phyloP scores from a whole-genome alignment of 2,113 vertebrate genomes.

The Tachycineta bicolor region DNA sequence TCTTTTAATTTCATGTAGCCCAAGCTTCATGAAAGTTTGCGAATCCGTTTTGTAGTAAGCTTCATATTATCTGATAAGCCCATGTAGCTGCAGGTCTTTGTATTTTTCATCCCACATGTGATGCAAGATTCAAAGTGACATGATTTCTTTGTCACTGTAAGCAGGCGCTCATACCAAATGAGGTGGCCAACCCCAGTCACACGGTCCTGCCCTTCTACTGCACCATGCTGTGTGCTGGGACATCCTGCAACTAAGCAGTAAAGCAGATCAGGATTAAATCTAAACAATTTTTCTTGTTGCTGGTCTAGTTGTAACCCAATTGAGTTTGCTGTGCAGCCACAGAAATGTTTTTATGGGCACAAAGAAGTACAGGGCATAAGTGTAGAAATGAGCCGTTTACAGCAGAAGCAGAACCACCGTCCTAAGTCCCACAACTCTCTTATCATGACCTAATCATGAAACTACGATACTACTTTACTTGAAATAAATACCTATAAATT shows the following conservation, averaged over 20 bases:
- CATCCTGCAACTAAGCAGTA: fast-evolving
- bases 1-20: background rate
- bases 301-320: background rate
- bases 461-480: background rate
- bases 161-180: background rate
- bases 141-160: background rate
- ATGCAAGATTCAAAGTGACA: background rate
- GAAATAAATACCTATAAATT: background rate
- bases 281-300: background rate
- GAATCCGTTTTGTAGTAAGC: background rate
- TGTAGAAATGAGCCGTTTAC: background rate
- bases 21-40: background rate
- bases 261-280: background rate
- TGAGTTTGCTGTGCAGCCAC: background rate
- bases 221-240: background rate
- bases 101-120: background rate
- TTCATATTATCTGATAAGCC: background rate
- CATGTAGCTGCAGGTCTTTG: background rate
- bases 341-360: background rate
- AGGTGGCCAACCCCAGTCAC: background rate
- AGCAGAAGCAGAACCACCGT: background rate
- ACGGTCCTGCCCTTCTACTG: background rate
- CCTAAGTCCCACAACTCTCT: background rate
- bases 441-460: background rate
- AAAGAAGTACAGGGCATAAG: background rate